Evolutionary conservation across 2,113 vertebrate species (phyloP), one percentile per base, ranked within the genome.

Genomic region (Xyrauchen texanus): DNA sequence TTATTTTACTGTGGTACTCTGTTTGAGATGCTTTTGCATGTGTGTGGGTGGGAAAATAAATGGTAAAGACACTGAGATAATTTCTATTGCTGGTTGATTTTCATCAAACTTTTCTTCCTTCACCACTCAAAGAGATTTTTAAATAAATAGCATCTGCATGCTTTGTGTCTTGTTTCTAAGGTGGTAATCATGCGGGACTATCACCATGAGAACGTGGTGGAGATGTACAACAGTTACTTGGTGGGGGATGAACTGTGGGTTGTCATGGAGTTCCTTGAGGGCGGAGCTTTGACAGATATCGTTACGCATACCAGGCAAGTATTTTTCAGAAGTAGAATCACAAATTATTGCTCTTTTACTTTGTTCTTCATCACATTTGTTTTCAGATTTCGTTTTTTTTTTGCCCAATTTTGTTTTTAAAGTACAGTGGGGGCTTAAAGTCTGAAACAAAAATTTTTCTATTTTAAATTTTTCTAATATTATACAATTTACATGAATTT

Each of bases 181-280:
- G 97, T 98, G 88, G 97, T 98, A 73, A 98, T 98, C 87, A 98
- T 99, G 97, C 81, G 97, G 42, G 96, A 99, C 88, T 96, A 99
- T 88, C 97, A 98, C 86, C 97, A 99, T 0, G 96, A 98, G 84
- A 97, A 99, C 0, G 97, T 99, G 87, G 97, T 99, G 88, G 95
- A 98, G 89, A 98, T 98, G 97, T 98, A 98, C 93, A 98, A 98
- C 94, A 98, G 97, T 87, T 98, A 98, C 94, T 88, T 99, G 91
- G 97, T 98, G 55, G 96, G 95, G 0, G 97, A 99, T 0, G 97
- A 98, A 86, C 95, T 98, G 81, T 98, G 97, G 97, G 97, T 99
- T 0, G 96, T 99, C 77, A 99, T 99, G 97, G 97, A 99, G 90
- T 99, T 99, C 83, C 89, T 99, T 85, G 97, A 99, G 71, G 97